Conservation (phyloP, 1,140 invertebrate genomes). For the Yoshiicerus persimilis region DNA sequence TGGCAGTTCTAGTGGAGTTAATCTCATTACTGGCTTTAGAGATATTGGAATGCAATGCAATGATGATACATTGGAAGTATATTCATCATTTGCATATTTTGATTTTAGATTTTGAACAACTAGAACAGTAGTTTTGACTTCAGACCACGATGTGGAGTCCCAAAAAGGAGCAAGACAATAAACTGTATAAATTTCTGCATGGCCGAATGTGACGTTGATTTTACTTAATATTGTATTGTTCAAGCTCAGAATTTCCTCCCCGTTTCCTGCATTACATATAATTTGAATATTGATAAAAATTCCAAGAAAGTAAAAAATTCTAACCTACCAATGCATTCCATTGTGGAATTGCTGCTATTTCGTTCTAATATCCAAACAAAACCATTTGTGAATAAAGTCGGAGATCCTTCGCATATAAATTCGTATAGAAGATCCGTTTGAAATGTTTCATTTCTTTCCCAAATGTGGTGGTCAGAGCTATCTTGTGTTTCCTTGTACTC, state of each 20-base stretch:
- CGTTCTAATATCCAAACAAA: background rate
- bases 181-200: background rate
- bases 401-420: background rate
- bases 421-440: background rate
- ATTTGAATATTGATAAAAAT: too few relatives aligned
- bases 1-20: too few relatives aligned
- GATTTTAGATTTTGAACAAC: too few relatives aligned
- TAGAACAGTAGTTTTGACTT: background rate
- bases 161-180: background rate
- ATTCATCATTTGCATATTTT: too few relatives aligned
- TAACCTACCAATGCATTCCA: too few relatives aligned
- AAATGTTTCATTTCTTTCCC: background rate
- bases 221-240: background rate
- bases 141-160: background rate
- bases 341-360: background rate
- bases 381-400: background rate
- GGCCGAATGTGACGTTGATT: background rate
- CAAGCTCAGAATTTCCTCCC: background rate
- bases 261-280: background rate
- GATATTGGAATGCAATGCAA: too few relatives aligned
- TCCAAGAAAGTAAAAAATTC: too few relatives aligned
- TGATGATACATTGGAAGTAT: too few relatives aligned
- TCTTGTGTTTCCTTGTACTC: background rate
- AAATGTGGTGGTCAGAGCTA: background rate
- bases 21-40: too few relatives aligned